Evolutionary conservation across 2,888 invertebrate species (phyloP).

Genomic region (Taenaris catops): DNA sequence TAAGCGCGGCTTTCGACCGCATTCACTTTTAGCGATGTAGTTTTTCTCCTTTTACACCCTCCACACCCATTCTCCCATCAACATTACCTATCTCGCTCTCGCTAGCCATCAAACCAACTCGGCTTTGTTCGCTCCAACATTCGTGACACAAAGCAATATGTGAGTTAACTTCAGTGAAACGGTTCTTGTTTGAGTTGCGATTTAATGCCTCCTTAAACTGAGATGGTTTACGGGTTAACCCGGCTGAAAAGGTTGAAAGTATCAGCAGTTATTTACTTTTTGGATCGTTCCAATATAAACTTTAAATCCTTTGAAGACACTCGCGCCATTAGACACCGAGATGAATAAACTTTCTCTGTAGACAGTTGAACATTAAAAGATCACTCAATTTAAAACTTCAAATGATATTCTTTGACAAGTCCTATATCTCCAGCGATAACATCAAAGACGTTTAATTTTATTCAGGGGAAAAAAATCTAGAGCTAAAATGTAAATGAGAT

Average conservation of each 20-base stretch:
- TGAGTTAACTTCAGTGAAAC: conserved; percentile 78
- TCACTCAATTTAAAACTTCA: conserved; percentile 17
- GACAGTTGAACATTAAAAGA: conserved; percentile 18
- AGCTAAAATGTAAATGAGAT: too few relatives aligned
- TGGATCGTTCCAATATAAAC: conserved; percentile 66
- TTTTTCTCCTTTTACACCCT: conserved; percentile 78
- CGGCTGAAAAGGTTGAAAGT: conserved; percentile 72
- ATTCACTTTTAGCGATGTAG: conserved; percentile 79
- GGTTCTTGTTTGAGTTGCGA: conserved; percentile 79
- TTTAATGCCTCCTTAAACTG: conserved; percentile 80
- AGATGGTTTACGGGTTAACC: conserved; percentile 79
- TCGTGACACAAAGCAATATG: conserved; percentile 80
- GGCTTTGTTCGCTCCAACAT: conserved; percentile 66
- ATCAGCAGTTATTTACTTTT: conserved; percentile 68
- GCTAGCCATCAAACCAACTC: conserved; percentile 52
- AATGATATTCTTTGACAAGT: too few relatives aligned
- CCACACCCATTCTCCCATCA: conserved; percentile 66
- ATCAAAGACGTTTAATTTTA: too few relatives aligned
- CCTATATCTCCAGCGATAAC: too few relatives aligned
- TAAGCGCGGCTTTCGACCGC: conserved; percentile 79
- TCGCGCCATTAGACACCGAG: conserved; percentile 38
- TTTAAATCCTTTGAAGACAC: conserved; percentile 58
- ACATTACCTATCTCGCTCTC: conserved; percentile 59
- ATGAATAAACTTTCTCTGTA: conserved; percentile 26
- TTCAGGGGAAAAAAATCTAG: too few relatives aligned